These are phyloP conservation scores for Serilophus lunatus DNA, from an alignment of 2,113 vertebrate genomes.

Conservation along the genomic window DNA sequence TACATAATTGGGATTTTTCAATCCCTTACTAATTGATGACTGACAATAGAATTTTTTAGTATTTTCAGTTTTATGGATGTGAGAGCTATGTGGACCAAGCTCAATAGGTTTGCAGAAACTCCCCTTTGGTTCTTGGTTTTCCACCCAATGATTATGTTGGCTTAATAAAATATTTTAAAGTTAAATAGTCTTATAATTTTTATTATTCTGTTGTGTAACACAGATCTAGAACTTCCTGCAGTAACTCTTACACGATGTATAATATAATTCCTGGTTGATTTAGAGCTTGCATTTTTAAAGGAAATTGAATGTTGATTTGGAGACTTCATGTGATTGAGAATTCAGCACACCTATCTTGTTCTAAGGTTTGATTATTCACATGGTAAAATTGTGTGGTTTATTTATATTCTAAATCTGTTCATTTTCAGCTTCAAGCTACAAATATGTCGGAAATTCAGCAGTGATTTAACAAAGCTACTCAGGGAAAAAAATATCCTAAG, in stretches of 20 bases:
- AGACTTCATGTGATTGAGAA: not conserved
- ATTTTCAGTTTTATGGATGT: not conserved
- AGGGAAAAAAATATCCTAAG: not conserved
- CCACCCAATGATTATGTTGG: rapidly evolving
- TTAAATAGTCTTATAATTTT: not conserved
- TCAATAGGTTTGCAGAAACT: rapidly evolving
- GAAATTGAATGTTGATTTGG: not conserved
- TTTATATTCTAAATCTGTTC: not conserved
- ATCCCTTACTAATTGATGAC: not conserved
- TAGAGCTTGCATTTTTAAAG: not conserved
- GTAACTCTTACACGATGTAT: not conserved
- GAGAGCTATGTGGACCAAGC: not conserved
- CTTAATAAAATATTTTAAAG: not conserved
- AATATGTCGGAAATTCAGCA: not conserved
- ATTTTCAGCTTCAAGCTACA: not conserved
- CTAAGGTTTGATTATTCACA: not conserved
- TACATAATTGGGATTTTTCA: not conserved
- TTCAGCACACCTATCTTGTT: not conserved
- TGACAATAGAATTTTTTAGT: not conserved
- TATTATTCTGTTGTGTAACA: not conserved
- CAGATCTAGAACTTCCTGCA: not conserved
- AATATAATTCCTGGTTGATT: not conserved
- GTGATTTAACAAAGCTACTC: not conserved
- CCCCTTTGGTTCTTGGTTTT: not conserved
- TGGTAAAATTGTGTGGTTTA: not conserved